Conservation (phyloP, 1,140 invertebrate genomes). For the Brachionus rubens region DNA sequence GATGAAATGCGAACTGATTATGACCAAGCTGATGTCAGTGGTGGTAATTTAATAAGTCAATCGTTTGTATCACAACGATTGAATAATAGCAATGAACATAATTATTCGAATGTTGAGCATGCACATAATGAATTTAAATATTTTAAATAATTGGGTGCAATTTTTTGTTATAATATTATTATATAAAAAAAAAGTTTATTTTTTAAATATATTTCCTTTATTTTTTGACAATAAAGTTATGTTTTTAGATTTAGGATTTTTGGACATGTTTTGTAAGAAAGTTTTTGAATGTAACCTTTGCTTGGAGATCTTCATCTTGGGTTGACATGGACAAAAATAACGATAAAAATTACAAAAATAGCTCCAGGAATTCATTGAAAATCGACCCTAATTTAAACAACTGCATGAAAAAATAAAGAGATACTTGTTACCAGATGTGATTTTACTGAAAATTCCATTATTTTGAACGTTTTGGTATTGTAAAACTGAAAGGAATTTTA, state of each 20-base stretch:
- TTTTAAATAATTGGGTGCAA: not conserved
- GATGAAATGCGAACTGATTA: conserved; percentile 19
- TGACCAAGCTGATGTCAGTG: not conserved
- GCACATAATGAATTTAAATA: conserved; percentile 2
- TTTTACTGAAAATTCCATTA: too few species aligned
- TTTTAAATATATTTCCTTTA: not conserved
- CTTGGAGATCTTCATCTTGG: too few species aligned
- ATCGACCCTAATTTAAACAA: too few species aligned
- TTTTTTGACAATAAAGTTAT: not conserved
- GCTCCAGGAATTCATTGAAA: too few species aligned
- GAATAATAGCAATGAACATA: not conserved
- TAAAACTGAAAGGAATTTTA: too few species aligned
- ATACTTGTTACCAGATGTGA: too few species aligned
- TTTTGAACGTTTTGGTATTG: too few species aligned
- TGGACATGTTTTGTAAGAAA: too few species aligned
- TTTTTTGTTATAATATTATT: not conserved
- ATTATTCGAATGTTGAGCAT: conserved; percentile 22
- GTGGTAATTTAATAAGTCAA: not conserved
- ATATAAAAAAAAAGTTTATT: not conserved
- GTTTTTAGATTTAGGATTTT: not conserved
- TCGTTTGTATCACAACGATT: conserved; percentile 4
- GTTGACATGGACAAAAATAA: too few species aligned
- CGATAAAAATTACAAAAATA: too few species aligned
- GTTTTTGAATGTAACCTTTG: too few species aligned
- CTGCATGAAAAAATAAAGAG: too few species aligned